Percentiles rank a stretch among this genome's conserved stretches.
phyloP scores from a whole-genome alignment of 2,797 vertebrate species.

The Peromyscus attwateri region DNA sequence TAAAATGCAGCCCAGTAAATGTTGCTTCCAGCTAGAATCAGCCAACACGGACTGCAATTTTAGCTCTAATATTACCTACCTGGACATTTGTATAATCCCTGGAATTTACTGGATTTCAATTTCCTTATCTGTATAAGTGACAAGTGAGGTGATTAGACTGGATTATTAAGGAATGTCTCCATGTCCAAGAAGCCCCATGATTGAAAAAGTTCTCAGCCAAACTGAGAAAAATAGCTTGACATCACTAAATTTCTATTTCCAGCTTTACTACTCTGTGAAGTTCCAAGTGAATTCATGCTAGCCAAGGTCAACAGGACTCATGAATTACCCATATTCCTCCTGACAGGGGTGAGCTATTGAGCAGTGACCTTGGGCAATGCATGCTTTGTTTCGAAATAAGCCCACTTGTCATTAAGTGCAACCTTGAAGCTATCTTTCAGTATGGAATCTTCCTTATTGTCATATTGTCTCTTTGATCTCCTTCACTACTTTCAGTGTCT shows the following conservation, averaged over 20 bases:
- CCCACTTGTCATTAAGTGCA: background rate
- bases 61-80: background rate
- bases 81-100: slow-evolving; percentile 41
- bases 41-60: background rate
- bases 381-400: background rate
- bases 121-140: slow-evolving; percentile 21
- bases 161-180: slow-evolving; percentile 10
- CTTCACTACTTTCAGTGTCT: background rate
- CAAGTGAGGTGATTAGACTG: background rate
- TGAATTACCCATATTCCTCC: background rate
- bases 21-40: background rate
- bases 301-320: background rate
- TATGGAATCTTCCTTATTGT: background rate
- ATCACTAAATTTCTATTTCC: slow-evolving; percentile 24
- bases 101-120: slow-evolving; percentile 51
- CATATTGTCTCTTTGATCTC: background rate
- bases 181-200: background rate
- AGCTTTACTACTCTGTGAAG: background rate
- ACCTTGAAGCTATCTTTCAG: background rate
- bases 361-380: background rate
- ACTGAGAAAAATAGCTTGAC: slow-evolving; percentile 37
- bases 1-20: background rate
- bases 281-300: background rate
- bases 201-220: background rate
- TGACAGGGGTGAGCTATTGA: background rate